Percentiles rank a stretch among this genome's conserved stretches.
Evolutionary conservation across 2,888 invertebrate genomes (phyloP).

Genomic region (Lithophane socia): DNA sequence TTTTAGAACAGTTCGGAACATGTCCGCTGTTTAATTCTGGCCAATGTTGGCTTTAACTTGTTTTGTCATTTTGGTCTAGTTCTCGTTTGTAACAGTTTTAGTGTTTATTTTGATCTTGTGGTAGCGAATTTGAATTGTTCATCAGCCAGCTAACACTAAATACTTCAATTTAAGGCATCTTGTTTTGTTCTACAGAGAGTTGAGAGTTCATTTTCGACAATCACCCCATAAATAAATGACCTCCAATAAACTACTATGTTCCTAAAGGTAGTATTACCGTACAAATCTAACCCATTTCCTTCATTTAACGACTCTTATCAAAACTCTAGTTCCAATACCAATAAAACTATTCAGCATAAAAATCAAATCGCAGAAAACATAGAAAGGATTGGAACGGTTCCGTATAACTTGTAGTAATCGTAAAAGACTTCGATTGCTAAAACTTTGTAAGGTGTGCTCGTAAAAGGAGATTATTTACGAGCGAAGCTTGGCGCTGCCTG

Average conservation of each 20-base stretch:
- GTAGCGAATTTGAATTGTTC: constrained; percentile 9
- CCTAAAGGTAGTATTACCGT: constrained; percentile 20
- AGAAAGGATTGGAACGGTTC: constrained; percentile 62
- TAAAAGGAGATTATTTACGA: constrained; percentile 79
- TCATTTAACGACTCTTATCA: constrained; percentile 51
- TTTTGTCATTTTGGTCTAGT: constrained; percentile 52
- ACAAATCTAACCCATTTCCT: constrained; percentile 21
- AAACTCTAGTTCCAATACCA: constrained; percentile 43
- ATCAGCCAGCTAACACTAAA: constrained; percentile 12
- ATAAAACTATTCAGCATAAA: constrained; percentile 64
- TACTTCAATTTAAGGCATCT: constrained; percentile 4
- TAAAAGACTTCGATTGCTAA: constrained; percentile 79
- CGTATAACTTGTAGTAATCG: constrained; percentile 73
- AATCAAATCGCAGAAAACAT: constrained; percentile 50
- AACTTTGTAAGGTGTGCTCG: constrained; percentile 79
- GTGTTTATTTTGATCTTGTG: constrained; percentile 35
- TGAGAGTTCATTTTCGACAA: neutral
- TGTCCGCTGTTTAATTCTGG: constrained; percentile 30
- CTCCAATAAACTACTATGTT: constrained; percentile 20
- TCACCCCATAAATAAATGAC: constrained; percentile 14
- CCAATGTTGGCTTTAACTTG: constrained; percentile 50
- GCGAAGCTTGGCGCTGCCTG: constrained; percentile 46
- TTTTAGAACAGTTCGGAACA: constrained; percentile 57
- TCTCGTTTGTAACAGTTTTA: constrained; percentile 40
- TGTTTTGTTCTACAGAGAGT: neutral